Evolutionary conservation across 2,888 invertebrate species (phyloP), one percentile per base, ranked within the genome.

Genomic region (Eledone cirrhosa): DNA sequence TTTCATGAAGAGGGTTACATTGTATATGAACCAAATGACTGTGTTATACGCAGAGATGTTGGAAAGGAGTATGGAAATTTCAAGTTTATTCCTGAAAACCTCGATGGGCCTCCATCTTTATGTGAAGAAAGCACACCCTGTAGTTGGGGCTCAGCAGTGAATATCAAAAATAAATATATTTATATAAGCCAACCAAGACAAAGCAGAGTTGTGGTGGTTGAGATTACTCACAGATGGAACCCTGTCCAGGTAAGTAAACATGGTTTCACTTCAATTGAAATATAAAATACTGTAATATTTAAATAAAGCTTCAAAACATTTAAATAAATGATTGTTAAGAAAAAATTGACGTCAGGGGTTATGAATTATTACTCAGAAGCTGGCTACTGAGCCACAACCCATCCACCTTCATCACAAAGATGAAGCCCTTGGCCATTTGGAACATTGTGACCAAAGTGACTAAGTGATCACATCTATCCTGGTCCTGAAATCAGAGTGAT

Each of bases 1-100:
- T 95, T 95, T 90, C 94, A 95, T 90, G 94, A 94, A 85, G 93
- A 94, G 92, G 95, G 95, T 41, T 93, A 94, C 85, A 93, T 94
- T 2, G 93, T 94, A 69, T 94, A 94, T 90, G 94, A 94, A 84
- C 94, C 95, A 0, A 93, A 93, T 47, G 93, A 93, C 77, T 95
- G 95, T 88, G 92, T 94, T 76, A 92, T 94, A 19, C 93, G 93
- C 86, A 94, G 94, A 89, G 93, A 94, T 88, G 94, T 95, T 82
- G 93, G 93, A 87, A 93, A 93, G 86, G 94, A 94, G 33, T 95
- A 94, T 87, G 94, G 94, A n/a, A 93, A 93, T 85, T 93, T 94
- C 87, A 85, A 84, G 79, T 86, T 86, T 80, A 85, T 87, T 59
- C 87, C 87, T 5, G 87, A 87, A 80, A 87, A 87, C 81, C 82